These are phyloP conservation scores for Doryteuthis pealeii DNA, from an alignment of 1,140 invertebrate species.

Conservation along the genomic window DNA sequence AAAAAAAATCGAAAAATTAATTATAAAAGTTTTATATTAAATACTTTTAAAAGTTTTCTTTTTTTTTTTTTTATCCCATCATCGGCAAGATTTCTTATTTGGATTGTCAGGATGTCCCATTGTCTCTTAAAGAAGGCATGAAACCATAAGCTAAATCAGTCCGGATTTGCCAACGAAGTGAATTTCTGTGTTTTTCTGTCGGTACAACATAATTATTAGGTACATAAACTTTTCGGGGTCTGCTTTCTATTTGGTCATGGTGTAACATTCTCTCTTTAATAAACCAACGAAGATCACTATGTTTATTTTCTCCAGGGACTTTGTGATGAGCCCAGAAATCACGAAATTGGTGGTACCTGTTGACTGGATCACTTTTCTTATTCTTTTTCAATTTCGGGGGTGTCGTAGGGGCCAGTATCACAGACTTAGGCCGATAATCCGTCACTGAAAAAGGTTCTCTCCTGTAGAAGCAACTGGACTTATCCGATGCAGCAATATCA, in stretches of 20 bases:
- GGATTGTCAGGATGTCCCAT: background rate
- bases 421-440: slow-evolving; percentile 14
- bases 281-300: slow-evolving; percentile 54
- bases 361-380: slow-evolving; percentile 51
- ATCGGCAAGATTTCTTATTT: background rate
- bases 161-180: slow-evolving; percentile 55
- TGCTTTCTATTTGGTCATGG: slow-evolving; percentile 52
- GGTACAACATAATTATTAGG: slow-evolving; percentile 54
- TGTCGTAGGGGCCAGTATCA: slow-evolving; percentile 35
- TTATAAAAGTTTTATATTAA: too few relatives aligned
- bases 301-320: slow-evolving; percentile 54
- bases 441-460: background rate
- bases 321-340: slow-evolving; percentile 45
- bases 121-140: slow-evolving; percentile 28
- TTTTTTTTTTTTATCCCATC: too few relatives aligned
- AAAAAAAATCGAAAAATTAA: too few relatives aligned
- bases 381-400: slow-evolving; percentile 46
- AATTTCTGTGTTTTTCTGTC: slow-evolving; percentile 52
- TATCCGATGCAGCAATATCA: background rate
- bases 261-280: slow-evolving; percentile 56
- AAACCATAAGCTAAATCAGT: slow-evolving; percentile 50
- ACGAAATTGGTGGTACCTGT: slow-evolving; percentile 47
- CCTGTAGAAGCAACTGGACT: background rate
- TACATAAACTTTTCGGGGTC: slow-evolving; percentile 45
- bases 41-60: too few relatives aligned